These are phyloP conservation scores for Dorcus parallelipipedus DNA, from an alignment of 2,888 invertebrate species.

Conservation along the genomic window DNA sequence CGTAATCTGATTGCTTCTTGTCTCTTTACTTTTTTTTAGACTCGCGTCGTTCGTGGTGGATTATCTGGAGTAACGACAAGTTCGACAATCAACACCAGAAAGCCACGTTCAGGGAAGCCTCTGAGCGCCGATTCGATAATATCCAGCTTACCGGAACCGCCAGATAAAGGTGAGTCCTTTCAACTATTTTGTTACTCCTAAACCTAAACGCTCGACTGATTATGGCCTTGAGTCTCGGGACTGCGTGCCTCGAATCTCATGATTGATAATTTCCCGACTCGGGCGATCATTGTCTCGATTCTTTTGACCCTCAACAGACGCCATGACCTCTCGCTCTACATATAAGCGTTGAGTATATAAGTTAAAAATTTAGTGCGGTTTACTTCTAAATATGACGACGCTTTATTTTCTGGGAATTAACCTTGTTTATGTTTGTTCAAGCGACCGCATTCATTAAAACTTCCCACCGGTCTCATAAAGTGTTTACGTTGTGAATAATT, in stretches of 20 bases:
- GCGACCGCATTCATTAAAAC: constrained; percentile 19
- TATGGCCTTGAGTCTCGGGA: neutral
- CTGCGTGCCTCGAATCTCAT: constrained; percentile 8
- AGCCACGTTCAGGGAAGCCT: constrained; percentile 36
- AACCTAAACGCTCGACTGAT: neutral
- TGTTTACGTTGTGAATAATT: constrained; percentile 15
- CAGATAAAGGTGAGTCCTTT: constrained; percentile 39
- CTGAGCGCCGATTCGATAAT: constrained; percentile 25
- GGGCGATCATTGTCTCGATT: constrained; percentile 22
- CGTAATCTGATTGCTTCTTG: constrained; percentile 1
- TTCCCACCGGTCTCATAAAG: constrained; percentile 16
- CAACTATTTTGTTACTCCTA: no score
- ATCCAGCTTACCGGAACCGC: constrained; percentile 37
- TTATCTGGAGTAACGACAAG: constrained; percentile 36
- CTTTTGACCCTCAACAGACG: constrained; percentile 24
- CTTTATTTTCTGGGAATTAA: constrained; percentile 21
- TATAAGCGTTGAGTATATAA: no score
- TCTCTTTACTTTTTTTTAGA: constrained; percentile 28
- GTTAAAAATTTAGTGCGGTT: no score
- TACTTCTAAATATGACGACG: neutral
- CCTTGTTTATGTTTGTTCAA: constrained; percentile 24
- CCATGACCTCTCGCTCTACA: constrained; percentile 5
- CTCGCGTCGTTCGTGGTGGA: constrained; percentile 37
- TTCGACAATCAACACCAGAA: constrained; percentile 33
- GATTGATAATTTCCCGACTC: constrained; percentile 32